A percentile compares a stretch with the other conserved stretches of the same genome.
Evolutionary conservation across 1,140 invertebrate genomes (phyloP).

Genomic region (Leptopilina boulardi): DNA sequence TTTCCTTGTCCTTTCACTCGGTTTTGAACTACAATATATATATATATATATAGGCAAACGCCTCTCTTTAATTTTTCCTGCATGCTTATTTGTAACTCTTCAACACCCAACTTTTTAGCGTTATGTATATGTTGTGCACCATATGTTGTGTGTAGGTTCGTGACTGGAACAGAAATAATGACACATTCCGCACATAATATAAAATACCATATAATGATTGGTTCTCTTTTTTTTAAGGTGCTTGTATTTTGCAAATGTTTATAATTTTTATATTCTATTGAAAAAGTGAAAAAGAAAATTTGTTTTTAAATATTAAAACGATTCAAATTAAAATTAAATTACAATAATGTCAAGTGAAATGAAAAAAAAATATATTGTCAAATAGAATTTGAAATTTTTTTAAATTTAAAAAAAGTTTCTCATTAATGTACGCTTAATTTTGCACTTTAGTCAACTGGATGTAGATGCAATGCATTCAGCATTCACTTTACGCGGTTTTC

Average conservation of each 20-base stretch:
- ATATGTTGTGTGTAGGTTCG: constrained; percentile 19
- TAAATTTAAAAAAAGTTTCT: neutral
- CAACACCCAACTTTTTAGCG: constrained; percentile 8
- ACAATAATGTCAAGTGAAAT: too few species aligned
- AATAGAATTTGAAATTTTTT: too few species aligned
- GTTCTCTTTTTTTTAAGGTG: neutral
- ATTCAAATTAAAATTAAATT: too few species aligned
- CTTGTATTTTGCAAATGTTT: neutral
- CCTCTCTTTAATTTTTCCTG: neutral
- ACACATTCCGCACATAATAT: neutral
- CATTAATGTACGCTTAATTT: neutral
- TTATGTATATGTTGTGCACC: neutral
- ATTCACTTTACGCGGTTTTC: constrained; percentile 4
- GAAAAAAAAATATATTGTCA: too few species aligned
- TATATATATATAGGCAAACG: neutral
- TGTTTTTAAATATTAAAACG: too few species aligned
- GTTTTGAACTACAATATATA: neutral
- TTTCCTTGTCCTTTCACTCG: neutral
- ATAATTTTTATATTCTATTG: neutral
- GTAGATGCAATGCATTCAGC: constrained; percentile 13
- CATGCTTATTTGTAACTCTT: constrained; percentile 4
- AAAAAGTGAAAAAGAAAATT: too few species aligned
- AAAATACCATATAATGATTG: neutral
- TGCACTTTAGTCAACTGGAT: constrained; percentile 1
- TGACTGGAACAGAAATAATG: constrained; percentile 26